Evolutionary conservation across 2,888 invertebrate species (phyloP).

Genomic region (Dermolepida albohirtum): DNA sequence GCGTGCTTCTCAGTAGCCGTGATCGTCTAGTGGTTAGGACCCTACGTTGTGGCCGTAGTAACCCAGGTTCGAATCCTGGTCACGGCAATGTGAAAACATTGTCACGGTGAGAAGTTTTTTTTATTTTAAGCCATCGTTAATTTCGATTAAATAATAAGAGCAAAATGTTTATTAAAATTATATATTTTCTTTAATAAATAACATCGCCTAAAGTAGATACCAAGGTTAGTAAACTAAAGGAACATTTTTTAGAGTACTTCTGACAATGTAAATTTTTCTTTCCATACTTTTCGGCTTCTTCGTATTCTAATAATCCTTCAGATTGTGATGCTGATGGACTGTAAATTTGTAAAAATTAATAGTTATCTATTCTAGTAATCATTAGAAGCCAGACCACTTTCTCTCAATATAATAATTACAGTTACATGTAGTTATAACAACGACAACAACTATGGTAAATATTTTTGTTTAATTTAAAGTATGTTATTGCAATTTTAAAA

Average conservation of each 20-base stretch:
- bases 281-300: slow-evolving; percentile 49
- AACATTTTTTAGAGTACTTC: slow-evolving; percentile 47
- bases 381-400: too few species aligned
- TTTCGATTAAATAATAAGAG: too few species aligned
- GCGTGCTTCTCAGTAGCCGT: too few species aligned
- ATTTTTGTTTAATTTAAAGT: too few species aligned
- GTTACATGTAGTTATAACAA: too few species aligned
- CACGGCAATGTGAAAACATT: slow-evolving; percentile 61
- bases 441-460: too few species aligned
- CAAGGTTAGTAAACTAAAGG: slow-evolving; percentile 46
- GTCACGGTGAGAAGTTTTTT: slow-evolving; percentile 45
- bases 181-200: slow-evolving; percentile 24
- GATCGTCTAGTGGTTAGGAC: slow-evolving; percentile 66
- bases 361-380: too few species aligned
- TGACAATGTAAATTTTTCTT: slow-evolving; percentile 47
- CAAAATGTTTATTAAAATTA: too few species aligned
- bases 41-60: slow-evolving; percentile 73
- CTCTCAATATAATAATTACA: too few species aligned
- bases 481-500: too few species aligned
- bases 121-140: too few species aligned
- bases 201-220: slow-evolving; percentile 36
- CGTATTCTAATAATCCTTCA: slow-evolving; percentile 48
- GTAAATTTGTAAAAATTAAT: too few species aligned
- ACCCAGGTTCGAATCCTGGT: slow-evolving; percentile 74
- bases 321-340: slow-evolving; percentile 71